Conservation (phyloP, 2,113 vertebrate genomes). For the Cyprinodon variegatus region DNA sequence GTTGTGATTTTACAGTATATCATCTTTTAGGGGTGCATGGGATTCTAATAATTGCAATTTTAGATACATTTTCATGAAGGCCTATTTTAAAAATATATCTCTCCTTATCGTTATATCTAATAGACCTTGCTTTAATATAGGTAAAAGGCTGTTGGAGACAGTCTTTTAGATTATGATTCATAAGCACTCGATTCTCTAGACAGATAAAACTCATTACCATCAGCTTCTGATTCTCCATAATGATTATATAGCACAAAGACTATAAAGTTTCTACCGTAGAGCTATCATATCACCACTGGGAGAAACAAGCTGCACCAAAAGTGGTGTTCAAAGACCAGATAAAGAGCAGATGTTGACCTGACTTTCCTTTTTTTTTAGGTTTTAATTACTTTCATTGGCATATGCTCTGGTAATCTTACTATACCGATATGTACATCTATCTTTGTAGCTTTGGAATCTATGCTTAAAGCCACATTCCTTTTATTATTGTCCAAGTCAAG, state of each 20-base stretch:
- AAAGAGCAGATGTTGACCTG: constrained; percentile 44
- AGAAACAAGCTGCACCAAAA: constrained; percentile 40
- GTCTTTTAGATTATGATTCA: constrained; percentile 70
- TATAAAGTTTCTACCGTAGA: constrained; percentile 42
- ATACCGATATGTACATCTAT: background rate
- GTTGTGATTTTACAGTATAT: background rate
- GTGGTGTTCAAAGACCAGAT: constrained; percentile 51
- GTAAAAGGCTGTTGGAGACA: constrained; percentile 43
- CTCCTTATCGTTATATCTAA: constrained; percentile 37
- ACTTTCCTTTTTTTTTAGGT: constrained; percentile 24
- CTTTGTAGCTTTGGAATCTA: constrained; percentile 12
- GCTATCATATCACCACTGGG: constrained; percentile 60
- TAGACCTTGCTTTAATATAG: constrained; percentile 49
- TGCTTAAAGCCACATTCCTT: constrained; percentile 43
- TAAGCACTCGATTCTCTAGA: constrained; percentile 61
- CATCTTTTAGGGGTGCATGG: background rate
- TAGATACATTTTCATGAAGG: constrained; percentile 24
- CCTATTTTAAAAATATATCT: constrained; percentile 19
- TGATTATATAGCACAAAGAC: constrained; percentile 68
- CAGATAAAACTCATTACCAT: constrained; percentile 72
- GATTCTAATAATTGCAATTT: constrained; percentile 21
- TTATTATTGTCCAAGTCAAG: constrained; percentile 45
- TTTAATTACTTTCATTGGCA: constrained; percentile 48
- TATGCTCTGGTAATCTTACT: background rate
- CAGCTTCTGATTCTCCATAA: constrained; percentile 62